Evolutionary conservation across 2,888 invertebrate genomes (phyloP).

Genomic region (Keiferia lycopersicella): DNA sequence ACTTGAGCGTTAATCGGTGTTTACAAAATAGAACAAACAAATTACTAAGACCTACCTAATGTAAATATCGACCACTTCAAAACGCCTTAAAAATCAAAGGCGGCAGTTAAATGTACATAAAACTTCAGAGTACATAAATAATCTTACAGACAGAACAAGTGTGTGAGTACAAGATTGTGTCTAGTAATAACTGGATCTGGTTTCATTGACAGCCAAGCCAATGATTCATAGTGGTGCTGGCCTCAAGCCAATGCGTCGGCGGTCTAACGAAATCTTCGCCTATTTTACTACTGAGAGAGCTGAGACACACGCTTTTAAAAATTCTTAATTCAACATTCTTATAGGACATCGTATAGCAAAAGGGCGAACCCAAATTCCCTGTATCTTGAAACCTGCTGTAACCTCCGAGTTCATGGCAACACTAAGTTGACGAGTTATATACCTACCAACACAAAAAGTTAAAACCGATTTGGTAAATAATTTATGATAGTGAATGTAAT

Average conservation of each 20-base stretch:
- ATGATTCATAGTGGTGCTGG: conserved; percentile 5
- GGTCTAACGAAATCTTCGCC: background rate
- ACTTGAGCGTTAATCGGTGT: too few species aligned
- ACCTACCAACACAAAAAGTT: too few species aligned
- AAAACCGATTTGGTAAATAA: too few species aligned
- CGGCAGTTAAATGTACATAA: background rate
- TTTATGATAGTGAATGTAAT: too few species aligned
- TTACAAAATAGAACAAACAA: background rate
- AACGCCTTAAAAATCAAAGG: background rate
- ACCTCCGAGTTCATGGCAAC: too few species aligned
- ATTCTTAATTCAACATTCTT: too few species aligned
- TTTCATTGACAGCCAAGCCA: conserved; percentile 7
- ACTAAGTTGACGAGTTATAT: too few species aligned
- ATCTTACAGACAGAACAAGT: conserved; percentile 3
- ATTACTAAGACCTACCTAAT: background rate
- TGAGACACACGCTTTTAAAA: background rate
- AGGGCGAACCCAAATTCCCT: too few species aligned
- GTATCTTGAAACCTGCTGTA: too few species aligned
- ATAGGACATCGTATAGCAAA: too few species aligned
- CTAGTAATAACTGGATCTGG: conserved; percentile 3
- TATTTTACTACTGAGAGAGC: background rate
- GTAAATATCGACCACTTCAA: background rate
- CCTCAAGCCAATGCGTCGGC: background rate
- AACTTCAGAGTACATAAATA: background rate
- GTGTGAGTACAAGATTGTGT: background rate